Evolutionary conservation across 2,888 invertebrate species (phyloP).

Genomic region (Cryptops parisi): DNA sequence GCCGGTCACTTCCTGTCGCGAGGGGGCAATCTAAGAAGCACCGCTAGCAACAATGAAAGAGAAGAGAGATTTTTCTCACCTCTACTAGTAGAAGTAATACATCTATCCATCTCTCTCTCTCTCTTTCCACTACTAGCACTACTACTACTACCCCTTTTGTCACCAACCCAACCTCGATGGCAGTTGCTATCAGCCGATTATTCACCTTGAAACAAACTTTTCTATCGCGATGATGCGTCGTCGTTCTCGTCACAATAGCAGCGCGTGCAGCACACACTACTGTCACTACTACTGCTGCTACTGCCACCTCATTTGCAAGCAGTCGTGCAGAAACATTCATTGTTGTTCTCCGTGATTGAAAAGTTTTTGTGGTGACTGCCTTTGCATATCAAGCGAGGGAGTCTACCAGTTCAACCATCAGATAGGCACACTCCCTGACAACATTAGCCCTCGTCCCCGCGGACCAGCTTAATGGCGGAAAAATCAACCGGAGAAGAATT

Average conservation of each 20-base stretch:
- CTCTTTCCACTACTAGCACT: too few relatives aligned
- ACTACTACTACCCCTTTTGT: too few relatives aligned
- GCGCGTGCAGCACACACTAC: too few relatives aligned
- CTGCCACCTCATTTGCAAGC: conserved; percentile 12
- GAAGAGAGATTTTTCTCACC: too few relatives aligned
- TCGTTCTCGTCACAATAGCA: too few relatives aligned
- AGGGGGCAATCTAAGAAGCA: too few relatives aligned
- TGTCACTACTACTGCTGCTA: too few relatives aligned
- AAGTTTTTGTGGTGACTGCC: conserved; percentile 8
- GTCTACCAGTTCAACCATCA: background rate
- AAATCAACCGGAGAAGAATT: conserved; percentile 14
- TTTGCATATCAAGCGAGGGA: conserved; percentile 13
- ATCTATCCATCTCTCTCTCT: background rate
- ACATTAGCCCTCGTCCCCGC: conserved; percentile 9
- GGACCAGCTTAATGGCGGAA: conserved; percentile 13
- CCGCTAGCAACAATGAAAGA: too few relatives aligned
- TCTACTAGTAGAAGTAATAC: too few relatives aligned
- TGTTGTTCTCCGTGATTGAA: conserved; percentile 16
- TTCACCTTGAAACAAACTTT: conserved; percentile 13
- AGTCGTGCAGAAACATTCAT: conserved; percentile 15
- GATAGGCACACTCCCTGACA: conserved; percentile 3
- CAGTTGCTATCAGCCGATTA: too few relatives aligned
- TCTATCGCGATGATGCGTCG: conserved; percentile 13
- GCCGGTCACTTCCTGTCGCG: too few relatives aligned
- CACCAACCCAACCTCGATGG: too few relatives aligned